phyloP scores from a whole-genome alignment of 2,888 invertebrate genomes.

The Siphlonurus alternatus region DNA sequence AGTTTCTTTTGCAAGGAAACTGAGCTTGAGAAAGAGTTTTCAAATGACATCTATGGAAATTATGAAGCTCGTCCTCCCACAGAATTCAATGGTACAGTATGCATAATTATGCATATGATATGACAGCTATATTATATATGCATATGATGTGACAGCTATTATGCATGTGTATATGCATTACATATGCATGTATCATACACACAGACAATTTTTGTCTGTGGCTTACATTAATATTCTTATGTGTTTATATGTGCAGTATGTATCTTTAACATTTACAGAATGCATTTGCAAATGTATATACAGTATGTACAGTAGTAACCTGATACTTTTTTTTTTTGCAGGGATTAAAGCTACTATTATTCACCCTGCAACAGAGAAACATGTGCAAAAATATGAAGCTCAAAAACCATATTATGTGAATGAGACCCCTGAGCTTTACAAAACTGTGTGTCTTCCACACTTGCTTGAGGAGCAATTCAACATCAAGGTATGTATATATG shows the following conservation, averaged over 20 bases:
- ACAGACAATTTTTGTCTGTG: too few relatives aligned
- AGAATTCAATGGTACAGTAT: constrained; percentile 48
- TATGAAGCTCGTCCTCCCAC: constrained; percentile 50
- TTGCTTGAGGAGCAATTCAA: constrained; percentile 56
- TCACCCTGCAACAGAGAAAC: constrained; percentile 85
- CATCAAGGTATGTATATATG: constrained; percentile 59
- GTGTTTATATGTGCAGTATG: too few relatives aligned
- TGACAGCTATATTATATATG: constrained; percentile 3
- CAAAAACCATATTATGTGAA: constrained; percentile 57
- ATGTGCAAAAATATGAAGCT: constrained; percentile 68
- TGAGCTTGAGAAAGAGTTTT: constrained; percentile 42
- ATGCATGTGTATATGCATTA: constrained; percentile 1
- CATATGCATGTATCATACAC: not conserved
- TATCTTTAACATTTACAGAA: too few relatives aligned
- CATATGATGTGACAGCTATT: constrained; percentile 7
- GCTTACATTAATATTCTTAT: not conserved
- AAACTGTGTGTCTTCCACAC: constrained; percentile 58
- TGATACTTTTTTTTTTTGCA: constrained; percentile 33
- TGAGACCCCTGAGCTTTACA: constrained; percentile 73
- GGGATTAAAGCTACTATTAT: constrained; percentile 78
- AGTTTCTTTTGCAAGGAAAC: constrained; percentile 36
- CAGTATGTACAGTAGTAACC: too few relatives aligned
- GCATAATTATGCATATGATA: too few relatives aligned
- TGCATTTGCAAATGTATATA: too few relatives aligned
- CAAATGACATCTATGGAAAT: constrained; percentile 74